Percentiles rank a stretch among this genome's conserved stretches.
Conservation (phyloP, 2,113 vertebrate genomes). For the Silurus asotus region DNA sequence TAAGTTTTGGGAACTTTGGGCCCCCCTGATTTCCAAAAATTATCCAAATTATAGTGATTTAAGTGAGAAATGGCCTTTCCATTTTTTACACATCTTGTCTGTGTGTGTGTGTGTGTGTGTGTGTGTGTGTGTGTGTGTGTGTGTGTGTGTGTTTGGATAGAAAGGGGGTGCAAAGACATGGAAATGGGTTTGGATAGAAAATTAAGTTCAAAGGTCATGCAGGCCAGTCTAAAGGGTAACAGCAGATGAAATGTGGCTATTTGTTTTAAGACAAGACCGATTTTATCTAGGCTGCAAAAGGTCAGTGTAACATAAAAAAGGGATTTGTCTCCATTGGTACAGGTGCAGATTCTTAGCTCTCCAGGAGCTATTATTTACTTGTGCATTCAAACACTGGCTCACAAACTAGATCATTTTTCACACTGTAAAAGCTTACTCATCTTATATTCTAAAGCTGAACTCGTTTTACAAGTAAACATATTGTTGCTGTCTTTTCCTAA, state of each 20-base stretch:
- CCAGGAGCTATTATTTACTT: constrained; percentile 52
- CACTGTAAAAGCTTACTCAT: constrained; percentile 43
- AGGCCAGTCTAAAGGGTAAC: constrained; percentile 79
- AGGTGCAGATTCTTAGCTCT: constrained; percentile 47
- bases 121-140: neutral
- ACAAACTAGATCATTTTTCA: constrained; percentile 57
- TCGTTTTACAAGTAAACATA: constrained; percentile 40
- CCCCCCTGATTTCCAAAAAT: too few relatives aligned
- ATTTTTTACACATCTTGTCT: constrained; percentile 69
- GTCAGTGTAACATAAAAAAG: constrained; percentile 84
- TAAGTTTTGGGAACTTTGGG: too few relatives aligned
- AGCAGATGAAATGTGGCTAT: constrained; percentile 87
- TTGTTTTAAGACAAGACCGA: constrained; percentile 88
- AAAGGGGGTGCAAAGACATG: constrained; percentile 74
- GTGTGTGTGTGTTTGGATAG: constrained; percentile 62
- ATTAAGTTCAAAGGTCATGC: constrained; percentile 84
- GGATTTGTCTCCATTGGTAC: constrained; percentile 69
- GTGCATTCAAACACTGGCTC: constrained; percentile 52
- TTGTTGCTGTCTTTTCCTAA: neutral
- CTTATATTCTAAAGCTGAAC: constrained; percentile 18
- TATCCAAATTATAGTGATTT: too few relatives aligned
- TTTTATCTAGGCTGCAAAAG: constrained; percentile 86
- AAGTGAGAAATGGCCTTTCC: neutral
- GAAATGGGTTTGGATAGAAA: constrained; percentile 88
- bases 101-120: constrained; percentile 7